Base-by-base conservation (phyloP, 2,113 vertebrate species). In the Chloropsis cyanopogon region DNA sequence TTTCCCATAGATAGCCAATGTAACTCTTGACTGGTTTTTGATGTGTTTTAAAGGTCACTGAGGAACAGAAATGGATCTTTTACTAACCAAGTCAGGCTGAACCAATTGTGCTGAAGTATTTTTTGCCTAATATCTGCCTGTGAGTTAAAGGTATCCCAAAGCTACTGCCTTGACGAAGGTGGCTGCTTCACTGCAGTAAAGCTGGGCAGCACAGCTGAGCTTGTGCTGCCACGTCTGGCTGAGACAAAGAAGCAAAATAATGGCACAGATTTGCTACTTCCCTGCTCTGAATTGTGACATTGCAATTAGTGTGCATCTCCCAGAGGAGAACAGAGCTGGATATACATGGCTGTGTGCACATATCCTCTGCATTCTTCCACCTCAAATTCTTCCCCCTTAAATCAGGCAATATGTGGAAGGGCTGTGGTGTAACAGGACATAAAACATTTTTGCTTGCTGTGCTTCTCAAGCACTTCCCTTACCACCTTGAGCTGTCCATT, bases 401-500 rank as follows among this genome's bases (percentile, higher is more conserved):
- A 93, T 93, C 71, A 93, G 17, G 52, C 20, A 54, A 66, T 17
- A 47, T 21, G 24, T 13, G 41, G 57, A 88, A 92, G 73, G 60
- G 42, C 53, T 0, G 0, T 44, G 17, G 53, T 53, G 33, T 85
- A 88, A 39, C 50, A 81, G 47, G 29, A 18, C 44, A 83, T 89
- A 88, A 95, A 94, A 59, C 10, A 63, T 63, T 88, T 91, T 89
- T 91, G 61, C 79, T 80, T 54, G 26, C 47, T 88, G 42, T 70
- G 24, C 42, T 86, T 90, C 59, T 37, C 29, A 42, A 61, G 54
- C 23, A n/a, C 49, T 90, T 85, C n/a, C 42, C 39, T 88, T 47
- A 59, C 86, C 82, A 91, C 93, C 90, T 95, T 95, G 87, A 95
- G 82, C 85, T 88, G 82, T 73, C 82, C 47, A 37, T 64, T 95